A percentile compares a stretch with the other conserved stretches of the same genome.
phyloP scores from a whole-genome alignment of 2,888 invertebrate species.

The Cheilosia soror region DNA sequence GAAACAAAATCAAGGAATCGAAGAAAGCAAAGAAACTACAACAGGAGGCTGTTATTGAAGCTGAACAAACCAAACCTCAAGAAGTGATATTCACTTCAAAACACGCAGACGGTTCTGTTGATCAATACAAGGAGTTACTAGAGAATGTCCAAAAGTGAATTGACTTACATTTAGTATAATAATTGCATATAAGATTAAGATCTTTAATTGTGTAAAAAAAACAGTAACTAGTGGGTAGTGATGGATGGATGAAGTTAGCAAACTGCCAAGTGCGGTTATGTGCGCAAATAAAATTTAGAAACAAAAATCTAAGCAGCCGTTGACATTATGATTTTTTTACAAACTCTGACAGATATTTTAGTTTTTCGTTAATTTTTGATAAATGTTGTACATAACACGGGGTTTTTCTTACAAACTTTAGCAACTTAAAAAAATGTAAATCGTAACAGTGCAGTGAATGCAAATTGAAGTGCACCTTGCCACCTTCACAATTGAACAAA shows the following conservation, averaged over 20 bases:
- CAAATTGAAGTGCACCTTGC: no score
- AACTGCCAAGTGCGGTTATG: background rate
- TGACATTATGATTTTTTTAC: no score
- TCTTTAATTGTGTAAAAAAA: background rate
- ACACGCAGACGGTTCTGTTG: constrained; percentile 85
- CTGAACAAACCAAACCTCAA: constrained; percentile 53
- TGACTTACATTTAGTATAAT: constrained; percentile 24
- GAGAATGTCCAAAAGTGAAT: constrained; percentile 76
- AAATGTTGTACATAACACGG: no score
- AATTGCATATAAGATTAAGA: background rate
- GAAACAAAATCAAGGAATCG: constrained; percentile 85
- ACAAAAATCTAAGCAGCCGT: background rate
- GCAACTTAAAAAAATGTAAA: no score
- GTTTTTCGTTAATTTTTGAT: no score
- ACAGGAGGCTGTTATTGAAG: constrained; percentile 72
- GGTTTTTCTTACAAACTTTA: no score
- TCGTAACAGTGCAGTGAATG: no score
- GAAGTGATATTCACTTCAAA: constrained; percentile 77
- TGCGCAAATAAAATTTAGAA: background rate
- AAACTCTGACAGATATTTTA: no score
- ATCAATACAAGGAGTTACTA: constrained; percentile 85
- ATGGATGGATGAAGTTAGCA: background rate
- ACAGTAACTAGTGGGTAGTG: background rate
- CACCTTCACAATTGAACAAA: no score
- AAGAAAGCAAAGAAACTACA: constrained; percentile 77